Evolutionary conservation across 2,113 vertebrate genomes (phyloP).

Genomic region (Ictidomys tridecemlineatus): DNA sequence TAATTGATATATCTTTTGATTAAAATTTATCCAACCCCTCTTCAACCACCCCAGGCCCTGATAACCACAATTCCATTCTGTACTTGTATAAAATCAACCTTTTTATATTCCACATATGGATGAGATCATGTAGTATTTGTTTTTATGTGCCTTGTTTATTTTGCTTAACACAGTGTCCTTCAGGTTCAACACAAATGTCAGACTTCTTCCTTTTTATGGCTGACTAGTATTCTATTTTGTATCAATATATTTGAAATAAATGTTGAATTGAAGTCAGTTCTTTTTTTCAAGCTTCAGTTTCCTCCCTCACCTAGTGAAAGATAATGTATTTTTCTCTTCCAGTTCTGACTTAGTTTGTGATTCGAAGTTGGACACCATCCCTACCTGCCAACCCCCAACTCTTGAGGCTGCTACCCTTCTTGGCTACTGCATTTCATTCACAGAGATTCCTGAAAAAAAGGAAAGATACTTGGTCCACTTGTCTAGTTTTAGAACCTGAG

Average conservation of each 20-base stretch:
- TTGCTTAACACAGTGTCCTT: neutral
- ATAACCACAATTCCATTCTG: neutral
- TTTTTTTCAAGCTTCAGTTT: conserved; percentile 14
- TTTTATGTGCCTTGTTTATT: conserved; percentile 9
- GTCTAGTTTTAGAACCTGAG: conserved; percentile 19
- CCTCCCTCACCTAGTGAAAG: neutral
- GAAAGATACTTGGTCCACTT: neutral
- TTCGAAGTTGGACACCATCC: neutral
- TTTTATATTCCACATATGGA: neutral
- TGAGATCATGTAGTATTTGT: neutral
- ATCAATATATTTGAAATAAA: conserved; percentile 16
- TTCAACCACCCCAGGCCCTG: no score
- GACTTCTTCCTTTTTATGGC: neutral
- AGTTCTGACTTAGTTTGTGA: neutral
- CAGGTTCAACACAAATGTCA: neutral
- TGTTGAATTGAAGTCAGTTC: conserved; percentile 1
- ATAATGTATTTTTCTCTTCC: neutral
- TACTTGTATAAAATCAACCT: neutral
- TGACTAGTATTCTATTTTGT: neutral
- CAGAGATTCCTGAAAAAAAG: conserved; percentile 38
- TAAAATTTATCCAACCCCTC: neutral
- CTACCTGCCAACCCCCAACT: neutral
- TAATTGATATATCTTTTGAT: neutral
- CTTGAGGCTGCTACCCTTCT: neutral
- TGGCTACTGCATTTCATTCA: neutral